Base-by-base conservation (phyloP, 2,888 invertebrate genomes). In the Pachymerium ferrugineum region DNA sequence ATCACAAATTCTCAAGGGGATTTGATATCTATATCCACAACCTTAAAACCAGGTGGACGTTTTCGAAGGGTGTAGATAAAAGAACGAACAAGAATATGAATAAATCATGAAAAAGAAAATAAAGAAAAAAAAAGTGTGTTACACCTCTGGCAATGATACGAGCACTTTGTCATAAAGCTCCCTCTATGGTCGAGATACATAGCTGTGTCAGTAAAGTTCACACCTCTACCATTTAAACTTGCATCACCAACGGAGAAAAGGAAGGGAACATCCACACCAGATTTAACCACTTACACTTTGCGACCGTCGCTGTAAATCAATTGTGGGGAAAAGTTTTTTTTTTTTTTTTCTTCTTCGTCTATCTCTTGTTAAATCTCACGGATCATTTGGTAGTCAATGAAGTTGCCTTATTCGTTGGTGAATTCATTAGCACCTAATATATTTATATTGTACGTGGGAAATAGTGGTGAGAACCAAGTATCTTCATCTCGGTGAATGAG, bases 341-440 rank as follows among this genome's bases (percentile, higher is more conserved):
- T 38, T 38, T 38, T 12, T 38, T 38, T 38, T n/a, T 38, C 38
- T 38, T 12, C 38, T n/a, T 38, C 3, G 5, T 38, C n/a, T 12
- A 38, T 38, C 38, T 14, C 25, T 25, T n/a, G n/a, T n/a, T n/a
- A n/a, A n/a, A n/a, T n/a, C n/a, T n/a, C n/a, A n/a, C n/a, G 62
- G 25, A 62, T 62, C 25, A 25, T 62, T 62, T 25, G 25, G 1
- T 62, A 12, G 10, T 62, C 25, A 25, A 62, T 47, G 47, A 16
- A 47, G 5, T 38, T 38, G n/a, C 10, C n/a, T n/a, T n/a, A n/a
- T n/a, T n/a, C n/a, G n/a, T n/a, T 22, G 10, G 62, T 12, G 25
- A 54, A 62, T 62, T 62, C 62, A 62, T 62, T 62, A 62, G 62
- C 62, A 62, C 62, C 25, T 62, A 28, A 12, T 62, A 28, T 62